Percentiles rank a stretch among this genome's conserved stretches.
These are phyloP conservation scores for Sebastes fasciatus DNA, from an alignment of 2,113 vertebrate genomes.

Conservation along the genomic window DNA sequence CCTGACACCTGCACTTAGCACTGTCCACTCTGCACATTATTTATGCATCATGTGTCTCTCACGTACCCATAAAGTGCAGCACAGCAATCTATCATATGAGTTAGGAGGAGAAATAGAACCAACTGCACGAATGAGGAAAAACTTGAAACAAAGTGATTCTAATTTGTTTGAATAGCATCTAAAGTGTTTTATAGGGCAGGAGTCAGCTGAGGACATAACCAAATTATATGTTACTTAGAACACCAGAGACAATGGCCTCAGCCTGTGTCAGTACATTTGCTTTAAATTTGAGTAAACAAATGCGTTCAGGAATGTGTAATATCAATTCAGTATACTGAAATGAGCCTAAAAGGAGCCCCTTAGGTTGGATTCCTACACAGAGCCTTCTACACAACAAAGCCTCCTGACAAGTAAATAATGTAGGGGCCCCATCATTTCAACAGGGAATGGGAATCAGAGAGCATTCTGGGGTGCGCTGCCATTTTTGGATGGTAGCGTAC, in stretches of 20 bases:
- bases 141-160: not conserved
- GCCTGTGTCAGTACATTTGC: not conserved
- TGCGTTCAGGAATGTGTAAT: not conserved
- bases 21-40: not conserved
- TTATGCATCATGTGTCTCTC: not conserved
- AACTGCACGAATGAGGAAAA: not conserved
- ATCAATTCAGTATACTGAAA: not conserved
- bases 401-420: too few species aligned
- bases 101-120: not conserved
- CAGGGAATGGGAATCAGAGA: too few species aligned
- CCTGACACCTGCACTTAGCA: not conserved
- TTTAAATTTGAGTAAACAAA: conserved; percentile 12
- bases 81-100: not conserved
- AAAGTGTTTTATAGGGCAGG: not conserved
- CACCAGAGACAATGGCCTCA: not conserved
- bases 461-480: too few species aligned
- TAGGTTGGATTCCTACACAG: not conserved
- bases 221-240: not conserved
- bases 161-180: not conserved
- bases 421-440: too few species aligned
- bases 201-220: not conserved
- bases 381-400: not conserved
- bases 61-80: not conserved
- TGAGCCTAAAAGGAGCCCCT: not conserved
- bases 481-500: too few species aligned